Evolutionary conservation across 2,113 vertebrate species (phyloP), one percentile per base, ranked within the genome.

Genomic region (Spea multiplicata): DNA sequence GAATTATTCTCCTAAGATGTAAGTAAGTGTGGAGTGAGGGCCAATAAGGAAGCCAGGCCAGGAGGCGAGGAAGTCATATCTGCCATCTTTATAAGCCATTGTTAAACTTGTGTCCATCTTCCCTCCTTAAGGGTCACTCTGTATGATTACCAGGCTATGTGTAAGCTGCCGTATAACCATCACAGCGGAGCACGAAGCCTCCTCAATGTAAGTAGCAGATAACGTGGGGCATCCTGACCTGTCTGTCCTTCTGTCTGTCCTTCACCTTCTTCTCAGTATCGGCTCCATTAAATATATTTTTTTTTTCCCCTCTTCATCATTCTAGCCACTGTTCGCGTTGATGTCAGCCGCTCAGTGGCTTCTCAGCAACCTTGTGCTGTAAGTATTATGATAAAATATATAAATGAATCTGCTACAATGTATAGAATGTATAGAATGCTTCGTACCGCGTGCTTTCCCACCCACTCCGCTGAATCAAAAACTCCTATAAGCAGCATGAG

Each of bases 61-160:
- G n/a, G n/a, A n/a, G n/a, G n/a, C n/a, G n/a, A n/a, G n/a, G n/a
- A n/a, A n/a, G n/a, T n/a, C 30, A 30, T 30, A 30, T 30, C 30
- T 30, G 30, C 30, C 30, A 30, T 30, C 30, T 30, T 30, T 30
- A 30, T n/a, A n/a, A n/a, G n/a, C n/a, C n/a, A n/a, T 4, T 10
- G 4, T 47, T 74, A 17, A 50, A 13, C 45, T 17, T 5, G 44
- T 67, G 8, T 74, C 12, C 3, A 30, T 0, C n/a, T 68, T n/a
- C 45, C 4, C 6, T 59, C 7, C 13, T 82, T 48, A 88, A 98
- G 97, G 85, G 94, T 98, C 82, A 95, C 94, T 75, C 91, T 98
- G 91, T 96, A 94, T 0, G 96, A 99, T 82, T 96, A 97, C 81
- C 96, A 99, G 88, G 96, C 95, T 30, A 98, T 99, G 96, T 99